Evolutionary conservation across 1,140 invertebrate genomes (phyloP).

Genomic region (Drepana arcuata): DNA sequence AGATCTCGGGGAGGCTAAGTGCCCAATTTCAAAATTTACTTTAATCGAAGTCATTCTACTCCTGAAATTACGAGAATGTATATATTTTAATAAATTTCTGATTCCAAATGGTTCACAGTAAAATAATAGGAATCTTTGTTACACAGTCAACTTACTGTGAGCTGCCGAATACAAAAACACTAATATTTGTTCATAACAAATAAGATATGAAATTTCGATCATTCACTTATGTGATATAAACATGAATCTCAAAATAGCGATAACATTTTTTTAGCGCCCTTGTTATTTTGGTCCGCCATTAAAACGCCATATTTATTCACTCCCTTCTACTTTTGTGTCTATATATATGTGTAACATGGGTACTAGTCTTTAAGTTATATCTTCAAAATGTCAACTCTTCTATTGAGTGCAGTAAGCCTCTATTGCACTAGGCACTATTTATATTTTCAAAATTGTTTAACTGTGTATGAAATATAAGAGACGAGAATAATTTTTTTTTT

Average conservation of each 20-base stretch:
- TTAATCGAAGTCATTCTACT: constrained; percentile 79
- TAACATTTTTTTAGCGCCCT: constrained; percentile 67
- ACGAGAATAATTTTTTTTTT: no score
- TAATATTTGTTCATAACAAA: constrained; percentile 19
- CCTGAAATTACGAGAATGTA: constrained; percentile 23
- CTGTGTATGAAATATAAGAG: no score
- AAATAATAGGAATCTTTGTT: constrained; percentile 12
- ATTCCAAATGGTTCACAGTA: constrained; percentile 11
- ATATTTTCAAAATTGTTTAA: no score
- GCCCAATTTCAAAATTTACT: constrained; percentile 93
- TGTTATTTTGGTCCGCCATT: constrained; percentile 70
- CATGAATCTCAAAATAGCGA: constrained; percentile 34
- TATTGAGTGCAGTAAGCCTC: no score
- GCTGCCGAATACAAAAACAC: no score
- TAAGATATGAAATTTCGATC: constrained; percentile 7
- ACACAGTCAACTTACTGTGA: no score
- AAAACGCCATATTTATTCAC: constrained; percentile 62
- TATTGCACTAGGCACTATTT: no score
- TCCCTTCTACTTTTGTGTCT: no score
- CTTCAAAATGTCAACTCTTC: no score
- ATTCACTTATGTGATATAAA: constrained; percentile 29
- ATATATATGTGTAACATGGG: no score
- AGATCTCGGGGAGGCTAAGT: constrained; percentile 84
- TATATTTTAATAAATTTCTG: constrained; percentile 12
- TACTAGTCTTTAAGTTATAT: no score